Percentiles rank a stretch among this genome's conserved stretches.
Evolutionary conservation across 2,113 vertebrate genomes (phyloP).

Genomic region (Kobus ellipsiprymnus): DNA sequence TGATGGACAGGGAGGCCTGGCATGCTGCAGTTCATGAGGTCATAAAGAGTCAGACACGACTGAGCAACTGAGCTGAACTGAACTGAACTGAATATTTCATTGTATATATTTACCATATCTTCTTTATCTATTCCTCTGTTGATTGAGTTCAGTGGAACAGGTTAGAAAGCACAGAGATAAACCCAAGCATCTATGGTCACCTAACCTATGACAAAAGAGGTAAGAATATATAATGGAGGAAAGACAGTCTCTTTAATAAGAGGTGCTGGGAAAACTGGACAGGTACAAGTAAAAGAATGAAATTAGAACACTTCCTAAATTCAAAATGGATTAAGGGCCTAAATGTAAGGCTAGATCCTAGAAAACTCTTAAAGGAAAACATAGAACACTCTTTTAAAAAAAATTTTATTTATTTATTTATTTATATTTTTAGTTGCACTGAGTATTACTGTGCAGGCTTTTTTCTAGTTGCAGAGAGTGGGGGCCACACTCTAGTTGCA

Average conservation of each 20-base stretch:
- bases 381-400: background rate
- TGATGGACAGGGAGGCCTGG: too few species aligned
- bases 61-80: too few species aligned
- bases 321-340: background rate
- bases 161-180: background rate
- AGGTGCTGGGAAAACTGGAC: background rate
- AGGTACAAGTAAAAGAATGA: background rate
- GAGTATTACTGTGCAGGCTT: background rate
- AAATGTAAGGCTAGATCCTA: background rate
- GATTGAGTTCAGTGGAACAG: background rate
- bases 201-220: background rate
- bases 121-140: background rate
- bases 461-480: background rate
- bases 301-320: background rate
- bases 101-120: background rate
- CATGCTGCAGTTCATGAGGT: too few species aligned
- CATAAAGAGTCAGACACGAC: too few species aligned
- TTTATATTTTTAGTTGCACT: background rate
- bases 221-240: background rate
- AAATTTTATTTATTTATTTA: background rate
- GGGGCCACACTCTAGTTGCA: background rate
- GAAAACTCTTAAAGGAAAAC: background rate
- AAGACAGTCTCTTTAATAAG: background rate
- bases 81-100: background rate
- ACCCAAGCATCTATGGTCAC: background rate